Evolutionary conservation across 1,140 invertebrate species (phyloP).

Genomic region (Aethina tumida): DNA sequence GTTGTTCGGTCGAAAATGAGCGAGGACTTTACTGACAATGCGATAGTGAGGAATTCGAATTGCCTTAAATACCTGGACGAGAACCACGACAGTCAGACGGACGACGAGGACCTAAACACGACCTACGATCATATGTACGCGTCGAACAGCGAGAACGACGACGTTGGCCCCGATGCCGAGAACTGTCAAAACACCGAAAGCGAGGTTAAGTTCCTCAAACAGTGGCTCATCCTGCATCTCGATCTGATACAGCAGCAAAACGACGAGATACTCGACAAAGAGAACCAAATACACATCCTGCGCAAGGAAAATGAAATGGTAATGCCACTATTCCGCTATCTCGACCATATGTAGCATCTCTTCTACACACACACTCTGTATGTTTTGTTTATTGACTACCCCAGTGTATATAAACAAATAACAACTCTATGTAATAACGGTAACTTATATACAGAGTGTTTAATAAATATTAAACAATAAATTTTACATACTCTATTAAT

Average conservation of each 20-base stretch:
- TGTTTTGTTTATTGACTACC: no score
- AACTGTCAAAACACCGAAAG: slow-evolving; percentile 41
- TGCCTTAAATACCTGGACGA: slow-evolving; percentile 21
- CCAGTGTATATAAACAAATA: no score
- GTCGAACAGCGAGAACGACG: slow-evolving; percentile 22
- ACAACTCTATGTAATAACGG: no score
- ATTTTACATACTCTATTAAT: no score
- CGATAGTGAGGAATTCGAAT: slow-evolving; percentile 29
- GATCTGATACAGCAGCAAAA: slow-evolving; percentile 65
- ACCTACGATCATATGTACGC: slow-evolving; percentile 33
- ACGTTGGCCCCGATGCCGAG: slow-evolving; percentile 25
- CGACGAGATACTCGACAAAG: slow-evolving; percentile 56
- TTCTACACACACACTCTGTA: no score
- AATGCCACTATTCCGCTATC: no score
- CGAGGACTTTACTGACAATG: slow-evolving; percentile 32
- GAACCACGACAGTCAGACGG: slow-evolving; percentile 19
- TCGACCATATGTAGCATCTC: no score
- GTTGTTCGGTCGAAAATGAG: slow-evolving; percentile 35
- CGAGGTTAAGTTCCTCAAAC: slow-evolving; percentile 53
- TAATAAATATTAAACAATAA: no score
- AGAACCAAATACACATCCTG: slow-evolving; percentile 49
- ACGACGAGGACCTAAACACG: slow-evolving; percentile 18
- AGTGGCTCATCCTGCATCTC: slow-evolving; percentile 57
- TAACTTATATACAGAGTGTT: no score
- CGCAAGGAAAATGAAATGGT: slow-evolving; percentile 57